Percentiles rank a stretch among this genome's conserved stretches.
Conservation (phyloP, 2,113 vertebrate species). For the Helogale parvula region DNA sequence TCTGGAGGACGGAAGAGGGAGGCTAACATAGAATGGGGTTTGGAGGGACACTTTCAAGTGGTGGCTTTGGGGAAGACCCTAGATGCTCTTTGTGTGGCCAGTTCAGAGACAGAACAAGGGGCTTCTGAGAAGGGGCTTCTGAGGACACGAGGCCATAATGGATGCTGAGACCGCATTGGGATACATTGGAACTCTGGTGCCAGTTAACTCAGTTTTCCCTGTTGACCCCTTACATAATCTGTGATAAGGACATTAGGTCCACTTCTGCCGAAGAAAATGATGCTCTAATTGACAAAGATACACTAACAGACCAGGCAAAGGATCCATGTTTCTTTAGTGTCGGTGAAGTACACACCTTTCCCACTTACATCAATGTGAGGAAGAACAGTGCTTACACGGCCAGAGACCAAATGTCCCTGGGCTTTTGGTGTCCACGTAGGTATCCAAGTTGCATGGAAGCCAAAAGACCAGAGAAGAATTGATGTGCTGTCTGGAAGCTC, state of each 20-base stretch:
- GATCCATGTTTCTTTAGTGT: background rate
- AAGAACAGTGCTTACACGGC: accelerated
- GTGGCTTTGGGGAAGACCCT: background rate
- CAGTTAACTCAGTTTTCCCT: background rate
- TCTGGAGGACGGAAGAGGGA: background rate
- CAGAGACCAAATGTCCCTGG: background rate
- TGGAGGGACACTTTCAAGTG: background rate
- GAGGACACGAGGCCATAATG: accelerated
- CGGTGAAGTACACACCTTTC: background rate
- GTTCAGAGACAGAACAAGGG: background rate
- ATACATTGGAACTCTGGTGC: background rate
- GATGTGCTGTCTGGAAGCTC: no score
- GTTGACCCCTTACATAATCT: background rate
- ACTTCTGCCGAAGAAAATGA: background rate
- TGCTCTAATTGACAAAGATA: accelerated
- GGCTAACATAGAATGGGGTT: background rate
- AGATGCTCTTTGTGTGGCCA: background rate
- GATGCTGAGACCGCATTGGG: background rate
- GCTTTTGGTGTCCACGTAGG: background rate
- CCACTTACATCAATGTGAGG: no score
- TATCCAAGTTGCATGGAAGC: background rate
- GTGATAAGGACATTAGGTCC: no score
- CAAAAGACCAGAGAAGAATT: accelerated
- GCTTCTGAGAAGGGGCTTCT: background rate
- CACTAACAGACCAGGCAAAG: background rate